Base-by-base conservation (phyloP, 1,140 invertebrate species). In the Bombyx mandarina region DNA sequence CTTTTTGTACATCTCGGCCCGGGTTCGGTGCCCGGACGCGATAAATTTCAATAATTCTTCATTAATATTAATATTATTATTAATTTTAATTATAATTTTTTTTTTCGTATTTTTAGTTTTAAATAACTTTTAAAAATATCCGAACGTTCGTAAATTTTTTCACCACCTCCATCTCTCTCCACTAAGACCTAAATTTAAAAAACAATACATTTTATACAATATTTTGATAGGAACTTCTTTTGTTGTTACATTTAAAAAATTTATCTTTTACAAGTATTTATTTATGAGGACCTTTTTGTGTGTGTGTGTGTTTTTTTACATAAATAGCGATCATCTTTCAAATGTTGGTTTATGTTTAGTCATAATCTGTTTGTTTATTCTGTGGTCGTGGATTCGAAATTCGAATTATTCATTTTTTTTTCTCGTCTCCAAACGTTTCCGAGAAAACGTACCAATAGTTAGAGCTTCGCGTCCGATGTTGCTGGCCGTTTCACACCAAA, bases 221-320 rank as follows among this genome's bases (percentile, higher is more conserved):
- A 83, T 83, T 83, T 85, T 83, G 77, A 86, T 86, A 86, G 83
- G 83, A 85, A 85, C 83, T 86, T 85, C 79, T 83, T 84, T 84
- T 85, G 78, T 82, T 84, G 79, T 82, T 84, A 79, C 85, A 81
- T 49, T 82, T 81, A 87, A 82, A 82, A 83, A 81, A 87, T 83
- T 82, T 76, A 85, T 83, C 77, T 75, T 10, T 47, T 47, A 47
- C 45, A 47, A 10, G 84, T 84, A 82, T 83, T 84, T 79, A 82
- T 85, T 85, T 85, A 87, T 79, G 79, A 84, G 82, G 79, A 84
- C 75, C 8, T 51, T 26, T 51, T 51, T 47, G 2, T 35, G 26
- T 35, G 26, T 75, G 22, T 49, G 12, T 49, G 48, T 12, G 12
- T 54, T 82, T 81, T 80, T 83, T 80, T 80, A 86, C 79, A 87